Evolutionary conservation across 2,888 invertebrate genomes (phyloP), one percentile per base, ranked within the genome.

Genomic region (Baronia brevicornis): DNA sequence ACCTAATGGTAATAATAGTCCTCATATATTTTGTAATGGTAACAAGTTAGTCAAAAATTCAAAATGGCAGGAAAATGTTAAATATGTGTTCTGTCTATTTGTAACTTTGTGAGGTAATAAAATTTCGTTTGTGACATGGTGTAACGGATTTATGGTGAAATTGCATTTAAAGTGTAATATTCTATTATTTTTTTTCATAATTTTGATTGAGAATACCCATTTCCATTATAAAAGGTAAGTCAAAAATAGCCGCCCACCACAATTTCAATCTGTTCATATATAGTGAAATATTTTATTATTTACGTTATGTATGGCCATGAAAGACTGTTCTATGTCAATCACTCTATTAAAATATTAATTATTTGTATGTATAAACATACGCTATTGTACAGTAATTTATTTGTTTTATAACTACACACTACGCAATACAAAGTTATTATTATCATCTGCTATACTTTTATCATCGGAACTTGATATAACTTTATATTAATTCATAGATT

Each of bases 391-490:
- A 29, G 21, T 28, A 51, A 46, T 38, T 41, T 52, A 57, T 60
- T 53, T 57, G 48, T 54, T 59, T 55, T 57, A 73, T 68, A 68
- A 74, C 64, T 60, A 68, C 74, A 70, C 69, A 75, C 77, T 75
- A 63, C 77, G 75, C 69, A 69, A 58, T 66, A 60, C 51, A 32
- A 60, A 64, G 64, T 69, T 71, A 70, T 64, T 67, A 70, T 64
- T 72, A 72, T 67, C 70, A 60, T 58, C 51, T 58, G 54, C 60
- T 60, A 44, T 43, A 51, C 47, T 7, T 22, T 35, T 30, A 34
- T 19, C 28, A 23, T 13, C 12, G 13, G 8, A n/a, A n/a, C n/a
- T n/a, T n/a, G n/a, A n/a, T n/a, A n/a, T n/a, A n/a, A n/a, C n/a
- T n/a, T n/a, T n/a, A n/a, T n/a, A n/a, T n/a, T n/a, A n/a, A n/a